Base-by-base conservation (phyloP, 2,113 vertebrate genomes). In the Ceyx cyanopectus region DNA sequence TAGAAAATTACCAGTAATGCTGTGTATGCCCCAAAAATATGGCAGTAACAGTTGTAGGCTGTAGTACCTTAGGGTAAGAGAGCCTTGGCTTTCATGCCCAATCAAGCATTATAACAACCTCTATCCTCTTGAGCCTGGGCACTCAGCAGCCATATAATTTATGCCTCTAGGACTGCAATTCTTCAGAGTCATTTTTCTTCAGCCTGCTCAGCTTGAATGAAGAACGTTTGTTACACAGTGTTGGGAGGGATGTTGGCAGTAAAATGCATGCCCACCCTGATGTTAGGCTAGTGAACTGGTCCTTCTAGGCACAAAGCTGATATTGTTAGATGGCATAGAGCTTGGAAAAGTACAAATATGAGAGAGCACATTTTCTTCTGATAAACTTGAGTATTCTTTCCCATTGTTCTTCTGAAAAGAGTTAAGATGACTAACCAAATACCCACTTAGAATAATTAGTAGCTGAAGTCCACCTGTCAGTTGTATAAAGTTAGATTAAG, bases 401-500 rank as follows among this genome's bases (percentile, higher is more conserved):
- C 50, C 22, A 76, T 77, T 87, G 70, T 67, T 87, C 32, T 24
- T 92, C 65, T 70, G 61, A 89, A 85, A 89, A 43, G 37, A 81
- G 37, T 87, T 60, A 77, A 86, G 82, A 75, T 58, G 74, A 63
- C 53, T 51, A 83, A 77, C 66, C 84, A 91, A 87, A 92, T 85
- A 46, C 26, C 30, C 67, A 90, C 78, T 95, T 77, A 80, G 58
- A 91, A 86, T 96, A 96, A 95, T 95, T 88, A 88, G 73, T 77
- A 86, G 75, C 79, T 92, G 84, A 91, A 82, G 54, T 82, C 93
- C 91, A 94, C 87, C 91, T 93, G 89, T 85, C 94, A 90, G 54
- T 92, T 94, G 43, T 89, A 74, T 74, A 41, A 95, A 81, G 91
- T 92, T 83, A 95, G 93, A 92, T 92, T 81, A 94, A 92, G 56